phyloP scores from a whole-genome alignment of 92 coral and sea anemone species.

The Umimayanthus chanpuru region DNA sequence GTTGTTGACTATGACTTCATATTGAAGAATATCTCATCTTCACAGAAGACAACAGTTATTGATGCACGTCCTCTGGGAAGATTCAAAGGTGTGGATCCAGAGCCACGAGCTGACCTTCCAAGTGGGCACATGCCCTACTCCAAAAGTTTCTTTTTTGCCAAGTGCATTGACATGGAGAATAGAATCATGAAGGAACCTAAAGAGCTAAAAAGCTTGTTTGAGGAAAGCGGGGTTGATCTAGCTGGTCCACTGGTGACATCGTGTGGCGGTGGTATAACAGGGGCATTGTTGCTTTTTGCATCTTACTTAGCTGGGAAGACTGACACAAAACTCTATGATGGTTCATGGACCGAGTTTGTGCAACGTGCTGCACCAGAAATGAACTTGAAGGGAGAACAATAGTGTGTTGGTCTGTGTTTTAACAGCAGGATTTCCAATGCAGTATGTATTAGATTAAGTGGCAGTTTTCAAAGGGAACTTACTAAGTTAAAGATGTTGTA shows the following conservation, averaged over 20 bases:
- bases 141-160: constrained; percentile 67
- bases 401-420: background rate
- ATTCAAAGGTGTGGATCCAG: constrained; percentile 76
- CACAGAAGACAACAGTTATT: constrained; percentile 57
- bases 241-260: constrained; percentile 75
- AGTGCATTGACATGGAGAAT: constrained; percentile 68
- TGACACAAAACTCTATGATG: constrained; percentile 88
- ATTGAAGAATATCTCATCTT: constrained; percentile 65
- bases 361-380: constrained; percentile 86
- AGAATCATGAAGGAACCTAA: constrained; percentile 77
- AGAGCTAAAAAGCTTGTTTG: constrained; percentile 73
- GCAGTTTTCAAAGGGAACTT: too few relatives aligned
- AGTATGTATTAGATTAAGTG: background rate
- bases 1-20: constrained; percentile 83
- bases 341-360: constrained; percentile 95
- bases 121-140: constrained; percentile 90
- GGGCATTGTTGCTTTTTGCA: constrained; percentile 73
- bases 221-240: constrained; percentile 78
- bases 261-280: constrained; percentile 94
- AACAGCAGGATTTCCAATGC: background rate
- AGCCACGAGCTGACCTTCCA: constrained; percentile 81
- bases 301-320: constrained; percentile 78
- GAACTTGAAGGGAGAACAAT: constrained; percentile 43
- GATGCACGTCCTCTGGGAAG: constrained; percentile 88
- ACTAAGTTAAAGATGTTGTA: too few relatives aligned